Base-by-base conservation (phyloP, 2,797 vertebrate genomes). In the Todus mexicanus region DNA sequence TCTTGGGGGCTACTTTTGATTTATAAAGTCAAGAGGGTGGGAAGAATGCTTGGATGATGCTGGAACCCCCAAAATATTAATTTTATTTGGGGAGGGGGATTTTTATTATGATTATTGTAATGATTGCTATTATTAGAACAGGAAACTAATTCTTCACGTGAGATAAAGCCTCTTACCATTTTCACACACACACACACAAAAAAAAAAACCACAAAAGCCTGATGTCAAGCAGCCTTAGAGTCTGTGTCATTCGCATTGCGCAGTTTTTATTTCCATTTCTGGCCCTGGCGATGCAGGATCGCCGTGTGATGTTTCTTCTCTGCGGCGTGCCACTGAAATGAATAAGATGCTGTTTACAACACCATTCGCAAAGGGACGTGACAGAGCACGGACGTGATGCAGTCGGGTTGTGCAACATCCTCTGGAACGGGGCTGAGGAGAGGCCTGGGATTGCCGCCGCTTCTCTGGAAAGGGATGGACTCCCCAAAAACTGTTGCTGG, bases 151-250 rank as follows among this genome's bases (percentile, higher is more conserved):
- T 94, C 60, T 92, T 94, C 69, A 48, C 83, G 61, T 92, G 92
- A 96, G 92, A 96, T 84, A 77, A 94, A 96, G 53, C 84, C 89
- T 74, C 84, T 92, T 85, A 53, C 68, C 57, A 72, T 96, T 97
- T 97, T 94, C 95, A 95, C 95, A 97, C 71, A 91, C 56, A 65
- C 29, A 59, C 29, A 79, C 19, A 25, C 1, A 23, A 12, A 0
- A 31, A 7, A n/a, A 31, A 38, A 22, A n/a, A 27, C 15, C 25
- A 35, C 31, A 15, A 31, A 40, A 53, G 14, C 65, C 50, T 27
- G 15, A 29, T 73, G 60, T 94, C 63, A 89, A 89, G 92, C 86
- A 82, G 51, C 54, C 75, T 82, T 76, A 38, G 92, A 70, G 48
- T 2, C 65, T 29, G 35, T 89, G 87, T 88, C 94, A 91, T 68